Evolutionary conservation across 2,113 vertebrate genomes (phyloP).

Genomic region (Echinops telfairi): DNA sequence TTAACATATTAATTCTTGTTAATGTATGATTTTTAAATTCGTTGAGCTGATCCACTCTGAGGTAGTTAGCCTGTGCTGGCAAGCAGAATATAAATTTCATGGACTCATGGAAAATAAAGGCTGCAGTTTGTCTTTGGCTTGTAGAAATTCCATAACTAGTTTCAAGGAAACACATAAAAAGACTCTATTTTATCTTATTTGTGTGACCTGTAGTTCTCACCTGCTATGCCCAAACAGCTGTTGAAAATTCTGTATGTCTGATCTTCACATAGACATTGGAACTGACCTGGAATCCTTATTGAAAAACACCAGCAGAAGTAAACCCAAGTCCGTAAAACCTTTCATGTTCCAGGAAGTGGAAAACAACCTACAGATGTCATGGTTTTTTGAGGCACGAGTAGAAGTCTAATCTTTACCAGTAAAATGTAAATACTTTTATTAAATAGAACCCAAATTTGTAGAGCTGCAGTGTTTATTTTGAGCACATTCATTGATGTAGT

Average conservation of each 20-base stretch:
- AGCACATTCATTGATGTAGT: neutral
- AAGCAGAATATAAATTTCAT: neutral
- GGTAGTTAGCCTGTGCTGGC: neutral
- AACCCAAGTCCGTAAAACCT: neutral
- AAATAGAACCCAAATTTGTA: neutral
- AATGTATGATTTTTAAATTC: neutral
- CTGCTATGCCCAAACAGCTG: slow-evolving; percentile 9
- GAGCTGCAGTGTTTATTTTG: neutral
- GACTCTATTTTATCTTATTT: slow-evolving; percentile 43
- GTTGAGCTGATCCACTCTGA: neutral
- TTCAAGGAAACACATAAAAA: slow-evolving; percentile 50
- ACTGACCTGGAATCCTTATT: slow-evolving; percentile 24
- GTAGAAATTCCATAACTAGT: slow-evolving; percentile 2
- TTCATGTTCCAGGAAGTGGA: neutral
- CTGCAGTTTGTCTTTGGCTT: neutral
- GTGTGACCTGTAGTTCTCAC: neutral
- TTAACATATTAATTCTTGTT: neutral
- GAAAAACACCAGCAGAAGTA: slow-evolving; percentile 29
- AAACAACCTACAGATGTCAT: neutral
- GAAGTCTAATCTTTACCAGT: neutral
- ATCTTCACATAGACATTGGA: slow-evolving; percentile 32
- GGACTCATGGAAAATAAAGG: neutral
- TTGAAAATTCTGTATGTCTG: slow-evolving; percentile 51
- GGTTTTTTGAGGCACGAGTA: neutral
- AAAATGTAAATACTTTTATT: neutral